Evolutionary conservation across 2,113 vertebrate genomes (phyloP), one percentile per base, ranked within the genome.

Genomic region (Xiphophorus hellerii): DNA sequence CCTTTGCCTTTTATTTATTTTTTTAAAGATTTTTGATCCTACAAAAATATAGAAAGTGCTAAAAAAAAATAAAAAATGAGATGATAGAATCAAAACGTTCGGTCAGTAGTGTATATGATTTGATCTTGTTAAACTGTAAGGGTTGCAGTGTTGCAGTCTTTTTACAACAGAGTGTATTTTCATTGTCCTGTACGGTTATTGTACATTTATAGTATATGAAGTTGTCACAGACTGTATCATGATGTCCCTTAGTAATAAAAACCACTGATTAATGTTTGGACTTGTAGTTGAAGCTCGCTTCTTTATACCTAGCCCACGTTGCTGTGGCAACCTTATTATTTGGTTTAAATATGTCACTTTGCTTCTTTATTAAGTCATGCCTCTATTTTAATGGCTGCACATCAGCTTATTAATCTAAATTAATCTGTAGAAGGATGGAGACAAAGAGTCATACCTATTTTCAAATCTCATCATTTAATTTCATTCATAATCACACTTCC

Each of bases 221-320:
- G 60, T 64, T 78, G 78, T 81, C 71, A 75, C 69, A 62, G 72
- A 75, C 82, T 82, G 78, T 84, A 73, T 54, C 8, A n/a, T 69
- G 5, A 78, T 84, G 72, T 90, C 76, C 74, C 71, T 71, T 37
- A 66, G 83, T 77, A 89, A 89, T 91, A 89, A 86, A 84, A 88
- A 87, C 62, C 77, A 91, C 88, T 82, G 72, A 79, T 71, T 87
- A 69, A 74, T 80, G 74, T 88, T 81, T 87, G 12, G 72, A 70
- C 64, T 69, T 82, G 62, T 80, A 77, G 73, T 73, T 62, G 44
- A 65, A 62, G 78, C 51, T 61, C 65, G 86, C 62, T 66, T 84
- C 82, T 66, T 62, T 74, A 9, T 29, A 20, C 15, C 61, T 17
- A 51, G 13, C 1, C 35, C 13, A 13, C 31, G 6, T n/a, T 33